A percentile compares a stretch with the other conserved stretches of the same genome.
Evolutionary conservation across 2,797 vertebrate species (phyloP).

Genomic region (Leucoraja ocellata): DNA sequence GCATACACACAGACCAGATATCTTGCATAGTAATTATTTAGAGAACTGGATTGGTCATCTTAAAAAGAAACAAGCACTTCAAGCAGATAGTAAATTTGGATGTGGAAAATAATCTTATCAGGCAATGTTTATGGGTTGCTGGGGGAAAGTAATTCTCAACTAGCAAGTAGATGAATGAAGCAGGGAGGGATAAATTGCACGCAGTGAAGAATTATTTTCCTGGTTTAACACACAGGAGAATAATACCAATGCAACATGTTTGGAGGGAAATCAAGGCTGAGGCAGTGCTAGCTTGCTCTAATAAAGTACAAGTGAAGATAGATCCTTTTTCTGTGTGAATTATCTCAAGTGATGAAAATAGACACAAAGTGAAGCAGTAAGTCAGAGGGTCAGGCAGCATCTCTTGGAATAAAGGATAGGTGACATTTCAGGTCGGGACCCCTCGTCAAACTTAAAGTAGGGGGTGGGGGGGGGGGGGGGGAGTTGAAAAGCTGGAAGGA

Average conservation of each 20-base stretch:
- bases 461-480: no score
- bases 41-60: neutral
- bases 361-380: no score
- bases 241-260: neutral
- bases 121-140: neutral
- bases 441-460: no score
- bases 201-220: neutral
- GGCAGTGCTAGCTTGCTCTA: neutral
- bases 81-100: neutral
- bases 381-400: no score
- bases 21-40: neutral
- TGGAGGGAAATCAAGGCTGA: neutral
- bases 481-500: no score
- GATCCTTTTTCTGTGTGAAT: neutral
- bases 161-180: neutral
- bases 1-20: neutral
- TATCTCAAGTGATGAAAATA: neutral
- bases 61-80: neutral
- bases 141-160: neutral
- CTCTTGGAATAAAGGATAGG: no score
- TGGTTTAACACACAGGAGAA: neutral
- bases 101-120: neutral
- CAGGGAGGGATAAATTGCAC: neutral
- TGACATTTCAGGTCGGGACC: no score
- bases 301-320: neutral